phyloP scores from a whole-genome alignment of 2,888 invertebrate species.

The Dione vanillae region DNA sequence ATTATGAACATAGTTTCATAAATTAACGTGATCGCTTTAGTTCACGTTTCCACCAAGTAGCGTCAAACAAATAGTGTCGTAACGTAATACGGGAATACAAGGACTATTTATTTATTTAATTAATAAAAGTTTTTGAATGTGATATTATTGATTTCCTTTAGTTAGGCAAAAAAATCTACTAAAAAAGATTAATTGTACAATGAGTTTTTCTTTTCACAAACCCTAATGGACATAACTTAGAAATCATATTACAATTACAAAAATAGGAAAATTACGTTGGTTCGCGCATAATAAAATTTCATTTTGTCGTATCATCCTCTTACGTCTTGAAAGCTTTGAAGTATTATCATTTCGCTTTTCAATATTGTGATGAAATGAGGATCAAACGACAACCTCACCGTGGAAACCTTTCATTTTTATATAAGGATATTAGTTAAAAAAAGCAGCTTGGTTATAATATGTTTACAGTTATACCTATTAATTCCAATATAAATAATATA shows the following conservation, averaged over 20 bases:
- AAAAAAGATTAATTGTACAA: not conserved
- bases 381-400: not conserved
- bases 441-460: not conserved
- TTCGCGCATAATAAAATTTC: conserved; percentile 34
- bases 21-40: too few relatives aligned
- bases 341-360: conserved; percentile 31
- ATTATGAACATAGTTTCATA: too few relatives aligned
- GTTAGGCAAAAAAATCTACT: not conserved
- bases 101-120: too few relatives aligned
- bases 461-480: not conserved
- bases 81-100: too few relatives aligned
- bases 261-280: conserved; percentile 24
- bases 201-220: not conserved
- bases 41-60: too few relatives aligned
- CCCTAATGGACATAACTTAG: conserved; percentile 19
- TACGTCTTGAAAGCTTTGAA: conserved; percentile 31
- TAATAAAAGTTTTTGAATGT: too few relatives aligned
- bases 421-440: not conserved
- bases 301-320: conserved; percentile 34
- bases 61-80: too few relatives aligned
- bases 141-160: not conserved
- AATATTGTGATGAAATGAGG: conserved; percentile 27
- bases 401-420: conserved; percentile 21
- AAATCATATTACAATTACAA: conserved; percentile 22
- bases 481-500: too few relatives aligned